Conservation (phyloP, 1,140 invertebrate genomes). For the Drosophila orosa region DNA sequence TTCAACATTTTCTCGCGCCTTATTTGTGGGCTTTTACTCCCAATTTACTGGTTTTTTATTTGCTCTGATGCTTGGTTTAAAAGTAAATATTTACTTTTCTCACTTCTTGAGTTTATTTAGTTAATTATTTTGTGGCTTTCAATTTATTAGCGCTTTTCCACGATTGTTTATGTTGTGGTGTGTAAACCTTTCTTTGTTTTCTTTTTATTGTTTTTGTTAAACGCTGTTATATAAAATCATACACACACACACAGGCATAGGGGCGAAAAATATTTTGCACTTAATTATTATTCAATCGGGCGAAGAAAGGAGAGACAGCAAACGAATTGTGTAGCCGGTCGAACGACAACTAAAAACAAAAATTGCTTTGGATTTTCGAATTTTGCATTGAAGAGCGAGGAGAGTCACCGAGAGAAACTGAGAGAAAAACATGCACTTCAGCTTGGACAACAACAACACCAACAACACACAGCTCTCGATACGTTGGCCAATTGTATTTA, state of each 20-base stretch:
- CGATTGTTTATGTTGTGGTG: constrained; percentile 18
- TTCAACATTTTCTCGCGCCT: constrained; percentile 64
- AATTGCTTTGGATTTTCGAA: constrained; percentile 56
- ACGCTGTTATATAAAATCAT: constrained; percentile 55
- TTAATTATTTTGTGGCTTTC: constrained; percentile 10
- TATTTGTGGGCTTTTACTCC: constrained; percentile 1
- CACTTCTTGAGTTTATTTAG: constrained; percentile 27
- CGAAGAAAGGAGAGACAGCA: constrained; percentile 33
- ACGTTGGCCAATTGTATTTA: constrained; percentile 64
- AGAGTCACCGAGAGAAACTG: constrained; percentile 27
- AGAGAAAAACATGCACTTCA: constrained; percentile 74
- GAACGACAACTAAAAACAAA: constrained; percentile 57
- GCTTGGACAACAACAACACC: constrained; percentile 50
- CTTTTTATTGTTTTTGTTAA: not conserved
- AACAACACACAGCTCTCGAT: constrained; percentile 40
- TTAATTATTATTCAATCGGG: constrained; percentile 75
- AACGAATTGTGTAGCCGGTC: constrained; percentile 58
- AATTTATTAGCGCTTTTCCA: constrained; percentile 21
- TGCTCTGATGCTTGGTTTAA: constrained; percentile 24
- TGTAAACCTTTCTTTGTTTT: constrained; percentile 23
- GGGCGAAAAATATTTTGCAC: constrained; percentile 26
- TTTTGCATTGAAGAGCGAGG: constrained; percentile 50
- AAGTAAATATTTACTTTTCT: constrained; percentile 27
- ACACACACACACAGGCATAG: not conserved
- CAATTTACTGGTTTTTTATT: constrained; percentile 17